Conservation (phyloP, 2,113 vertebrate species). For the Pseudopodoces humilis region DNA sequence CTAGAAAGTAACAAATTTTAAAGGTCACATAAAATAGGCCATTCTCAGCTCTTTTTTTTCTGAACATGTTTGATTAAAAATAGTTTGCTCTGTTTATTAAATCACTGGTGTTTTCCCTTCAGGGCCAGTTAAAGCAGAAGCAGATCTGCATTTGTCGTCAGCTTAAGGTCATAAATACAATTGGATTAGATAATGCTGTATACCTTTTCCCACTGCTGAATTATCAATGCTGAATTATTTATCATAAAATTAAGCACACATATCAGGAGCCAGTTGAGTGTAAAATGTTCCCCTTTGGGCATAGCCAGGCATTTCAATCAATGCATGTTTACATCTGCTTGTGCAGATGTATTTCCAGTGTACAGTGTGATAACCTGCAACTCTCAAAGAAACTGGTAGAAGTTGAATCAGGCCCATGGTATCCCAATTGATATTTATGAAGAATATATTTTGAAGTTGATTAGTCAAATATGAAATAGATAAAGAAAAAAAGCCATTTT, state of each 20-base stretch:
- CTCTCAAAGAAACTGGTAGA: background rate
- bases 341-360: background rate
- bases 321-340: background rate
- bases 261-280: background rate
- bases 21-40: slow-evolving; percentile 46
- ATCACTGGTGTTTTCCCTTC: background rate
- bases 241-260: background rate
- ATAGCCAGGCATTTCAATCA: background rate
- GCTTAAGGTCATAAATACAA: background rate
- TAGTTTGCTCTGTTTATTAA: slow-evolving; percentile 28
- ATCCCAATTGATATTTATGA: background rate
- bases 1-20: slow-evolving; percentile 39
- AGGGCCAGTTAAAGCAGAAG: background rate
- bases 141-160: background rate
- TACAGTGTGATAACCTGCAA: background rate
- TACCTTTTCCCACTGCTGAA: background rate
- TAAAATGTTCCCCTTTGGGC: background rate
- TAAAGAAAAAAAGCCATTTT: background rate
- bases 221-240: slow-evolving; percentile 1
- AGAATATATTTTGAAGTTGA: background rate
- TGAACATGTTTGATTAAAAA: slow-evolving; percentile 18
- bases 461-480: background rate
- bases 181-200: background rate
- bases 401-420: background rate
- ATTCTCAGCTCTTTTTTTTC: background rate